These are phyloP conservation scores for Lepidurus packardi DNA, from an alignment of 1,140 invertebrate species.

Conservation along the genomic window DNA sequence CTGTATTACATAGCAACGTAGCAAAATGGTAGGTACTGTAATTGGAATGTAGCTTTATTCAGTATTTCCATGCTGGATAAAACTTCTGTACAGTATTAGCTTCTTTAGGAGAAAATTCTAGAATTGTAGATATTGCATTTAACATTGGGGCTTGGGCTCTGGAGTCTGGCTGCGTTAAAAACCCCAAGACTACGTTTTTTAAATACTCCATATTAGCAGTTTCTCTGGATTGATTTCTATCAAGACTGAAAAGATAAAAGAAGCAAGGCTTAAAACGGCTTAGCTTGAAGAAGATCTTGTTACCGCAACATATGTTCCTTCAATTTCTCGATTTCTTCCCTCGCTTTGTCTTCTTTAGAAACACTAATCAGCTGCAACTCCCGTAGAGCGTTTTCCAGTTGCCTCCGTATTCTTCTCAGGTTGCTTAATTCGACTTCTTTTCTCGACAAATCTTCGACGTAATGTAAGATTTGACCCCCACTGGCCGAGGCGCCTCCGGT, in stretches of 20 bases:
- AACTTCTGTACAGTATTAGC: conserved; percentile 22
- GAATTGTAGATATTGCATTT: conserved; percentile 77
- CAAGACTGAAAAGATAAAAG: conserved; percentile 52
- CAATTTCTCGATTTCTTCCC: conserved; percentile 52
- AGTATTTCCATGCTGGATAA: conserved; percentile 31
- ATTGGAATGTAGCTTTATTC: conserved; percentile 2
- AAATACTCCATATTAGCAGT: conserved; percentile 82
- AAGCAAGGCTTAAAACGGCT: conserved; percentile 12
- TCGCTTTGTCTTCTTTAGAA: conserved; percentile 52
- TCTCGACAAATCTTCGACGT: conserved; percentile 72
- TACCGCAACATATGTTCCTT: conserved; percentile 49
- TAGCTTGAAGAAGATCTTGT: conserved; percentile 13
- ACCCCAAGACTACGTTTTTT: conserved; percentile 82
- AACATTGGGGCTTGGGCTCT: conserved; percentile 71
- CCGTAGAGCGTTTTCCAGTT: conserved; percentile 60
- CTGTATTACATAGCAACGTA: too few species aligned
- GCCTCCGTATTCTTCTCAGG: conserved; percentile 63
- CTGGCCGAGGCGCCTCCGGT: conserved; percentile 38
- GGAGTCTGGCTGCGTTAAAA: conserved; percentile 62
- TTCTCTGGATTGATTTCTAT: conserved; percentile 69
- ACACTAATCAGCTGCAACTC: conserved; percentile 56
- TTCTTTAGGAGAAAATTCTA: conserved; percentile 56
- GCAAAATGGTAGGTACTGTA: neutral
- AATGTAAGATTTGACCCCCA: conserved; percentile 65
- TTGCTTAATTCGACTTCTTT: conserved; percentile 71